Conservation (phyloP, 2,113 vertebrate species). For the Taxidea taxus region DNA sequence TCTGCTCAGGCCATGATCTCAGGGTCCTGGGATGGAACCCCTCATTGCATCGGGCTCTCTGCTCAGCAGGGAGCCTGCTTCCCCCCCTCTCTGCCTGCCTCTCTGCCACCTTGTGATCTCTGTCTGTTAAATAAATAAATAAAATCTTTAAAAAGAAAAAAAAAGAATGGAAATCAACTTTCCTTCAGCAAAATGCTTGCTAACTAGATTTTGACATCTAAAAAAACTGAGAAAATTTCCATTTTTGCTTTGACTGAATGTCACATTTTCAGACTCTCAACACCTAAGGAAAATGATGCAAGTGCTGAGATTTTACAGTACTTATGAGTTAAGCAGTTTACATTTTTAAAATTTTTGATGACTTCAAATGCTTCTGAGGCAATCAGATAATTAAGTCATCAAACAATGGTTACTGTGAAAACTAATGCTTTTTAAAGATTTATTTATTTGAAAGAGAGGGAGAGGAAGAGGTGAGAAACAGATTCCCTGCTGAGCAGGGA, state of each 20-base stretch:
- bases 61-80: no score
- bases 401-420: conserved; percentile 45
- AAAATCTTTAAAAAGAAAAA: no score
- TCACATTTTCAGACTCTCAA: background rate
- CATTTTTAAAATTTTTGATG: background rate
- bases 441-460: background rate
- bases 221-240: background rate
- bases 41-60: no score
- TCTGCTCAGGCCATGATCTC: no score
- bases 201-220: conserved; percentile 39
- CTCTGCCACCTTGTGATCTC: no score
- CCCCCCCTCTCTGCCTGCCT: no score
- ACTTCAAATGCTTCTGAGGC: conserved; percentile 31
- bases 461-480: background rate
- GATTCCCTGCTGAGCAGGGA: background rate
- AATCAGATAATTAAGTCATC: conserved; percentile 12
- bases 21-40: no score
- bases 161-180: conserved; percentile 15
- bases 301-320: background rate
- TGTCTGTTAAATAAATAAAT: no score
- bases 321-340: background rate
- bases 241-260: conserved; percentile 1
- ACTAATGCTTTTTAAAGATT: background rate
- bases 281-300: background rate
- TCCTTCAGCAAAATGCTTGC: conserved; percentile 19